Evolutionary conservation across 1,140 invertebrate species (phyloP), one percentile per base, ranked within the genome.

Genomic region (Trypoxylus dichotomus): DNA sequence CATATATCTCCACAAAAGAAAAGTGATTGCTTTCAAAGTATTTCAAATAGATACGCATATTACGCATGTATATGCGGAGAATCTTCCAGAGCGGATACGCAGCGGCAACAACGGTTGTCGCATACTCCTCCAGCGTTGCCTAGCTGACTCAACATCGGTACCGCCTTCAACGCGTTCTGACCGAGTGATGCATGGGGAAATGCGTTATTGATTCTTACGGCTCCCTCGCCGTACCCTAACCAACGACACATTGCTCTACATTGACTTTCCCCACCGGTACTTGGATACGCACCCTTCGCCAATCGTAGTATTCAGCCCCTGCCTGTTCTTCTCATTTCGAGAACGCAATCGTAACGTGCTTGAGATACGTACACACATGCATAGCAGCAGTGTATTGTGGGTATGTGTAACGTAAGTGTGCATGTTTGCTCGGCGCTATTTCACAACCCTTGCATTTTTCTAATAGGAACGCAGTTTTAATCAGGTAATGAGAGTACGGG

Each of bases 171-270:
- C 21, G 60, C 60, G 60, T 68, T 68, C 60, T 68, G 60, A 68
- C 60, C 60, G 60, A 29, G 60, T 80, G 78, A 80, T 78, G 79
- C 79, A 79, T 63, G 19, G 74, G 63, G 74, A 79, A 75, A 58
- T 58, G 75, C 76, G 76, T 77, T 81, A 81, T 81, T 81, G 80
- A 81, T 79, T 77, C 42, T 77, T 63, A 74, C 75, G 60, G 47
- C 76, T 79, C 80, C 80, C 80, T 77, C 68, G 63, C 15, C 63
- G 63, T 54, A 77, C 75, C 81, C 79, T 82, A 82, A 82, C 81
- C 81, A 81, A 60, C 81, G 81, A 82, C 81, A 82, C 81, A 79
- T 79, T 82, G 79, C 80, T 81, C 81, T 79, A 82, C 80, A 82
- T 82, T 82, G 80, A 76, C 42, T 73, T 29, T 41, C 43, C 58